Base-by-base conservation (phyloP, 2,888 invertebrate species). In the Dioctria rufipes region DNA sequence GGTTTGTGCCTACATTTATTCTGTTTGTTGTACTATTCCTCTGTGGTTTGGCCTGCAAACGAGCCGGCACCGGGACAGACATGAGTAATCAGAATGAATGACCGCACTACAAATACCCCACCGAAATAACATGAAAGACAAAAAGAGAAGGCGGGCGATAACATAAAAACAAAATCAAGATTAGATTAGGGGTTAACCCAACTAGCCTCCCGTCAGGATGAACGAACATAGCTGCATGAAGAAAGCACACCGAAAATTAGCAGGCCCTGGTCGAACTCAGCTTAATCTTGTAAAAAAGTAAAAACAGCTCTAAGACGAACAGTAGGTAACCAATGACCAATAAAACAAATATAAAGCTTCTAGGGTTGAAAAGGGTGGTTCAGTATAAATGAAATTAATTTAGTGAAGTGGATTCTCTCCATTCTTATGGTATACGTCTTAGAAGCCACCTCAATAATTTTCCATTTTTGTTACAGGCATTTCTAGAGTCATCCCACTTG, bases 131-230 rank as follows among this genome's bases (percentile, higher is more conserved):
- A 2, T 8, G 37, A 25, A 46, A 37, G 77, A 42, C 42, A 60
- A 60, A 43, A 49, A 37, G 49, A 49, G 43, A 43, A 25, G 51
- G 65, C 8, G 58, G 58, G 63, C 49, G 61, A 77, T 49, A 63
- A 77, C 61, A 77, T 77, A 77, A 77, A 77, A 77, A 77, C 77
- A 49, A 63, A 77, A 77, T 77, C 63, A 63, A 77, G 77, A 77
- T 77, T 77, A 77, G 63, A 77, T 63, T 77, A 46, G 77, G 77
- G 77, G 46, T 77, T 63, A 63, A 63, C 51, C 63, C 63, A 58
- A 39, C 63, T 5, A 13, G 42, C 39, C 51, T n/a, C 13, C n/a
- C n/a, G 54, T 39, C 5, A 40, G 40, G 42, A 58, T 60, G 40
- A n/a, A 58, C 60, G 40, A n/a, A 58, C 60, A 13, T 60, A 11